Base-by-base conservation (phyloP, 2,797 vertebrate species). In the Aselliscus stoliczkanus region DNA sequence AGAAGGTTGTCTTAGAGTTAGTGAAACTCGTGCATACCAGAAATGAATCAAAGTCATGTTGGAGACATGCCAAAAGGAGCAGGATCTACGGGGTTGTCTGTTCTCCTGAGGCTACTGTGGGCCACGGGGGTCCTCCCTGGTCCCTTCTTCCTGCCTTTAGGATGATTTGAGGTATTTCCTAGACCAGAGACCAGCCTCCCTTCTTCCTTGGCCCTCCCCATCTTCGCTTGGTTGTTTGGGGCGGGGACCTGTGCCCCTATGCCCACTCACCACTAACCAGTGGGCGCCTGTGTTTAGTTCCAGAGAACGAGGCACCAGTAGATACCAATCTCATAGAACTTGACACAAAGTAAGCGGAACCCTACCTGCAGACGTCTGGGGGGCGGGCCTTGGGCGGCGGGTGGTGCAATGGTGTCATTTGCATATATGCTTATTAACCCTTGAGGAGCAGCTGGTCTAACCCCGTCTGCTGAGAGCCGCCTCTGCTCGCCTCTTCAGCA, bases 311-410 rank as follows among this genome's bases (percentile, higher is more conserved):
- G 97, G 98, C 98, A 0, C 99, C 99, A 1, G 98, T 99, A 97
- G 99, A 99, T 98, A 99, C 99, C 92, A 99, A 99, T 97, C 98
- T 99, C 97, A 99, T 99, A 96, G 99, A 99, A 98, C 99, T 99
- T 93, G 99, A 99, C 98, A 99, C 99, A 96, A 99, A 99, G 99
- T 99, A 99, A 99, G 99, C 96, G 6, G 42, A 85, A 84, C 13
- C 44, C 89, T 87, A 83, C 34, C 73, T 77, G 92, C 31, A 27
- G 90, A 65, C 1, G 0, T 42, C 60, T 58, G n/a, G 47, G 67
- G 84, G 85, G 82, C 0, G 56, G 83, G 83, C 25, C 18, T 4
- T 3, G 93, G 58, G 85, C 0, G 27, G 4, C 11, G 73, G 88
- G 62, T 0, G 25, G 86, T 60, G 64, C 1, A 58, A 34, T 3